Evolutionary conservation across 2,888 invertebrate genomes (phyloP).

Genomic region (Lasioglossum marginatum): DNA sequence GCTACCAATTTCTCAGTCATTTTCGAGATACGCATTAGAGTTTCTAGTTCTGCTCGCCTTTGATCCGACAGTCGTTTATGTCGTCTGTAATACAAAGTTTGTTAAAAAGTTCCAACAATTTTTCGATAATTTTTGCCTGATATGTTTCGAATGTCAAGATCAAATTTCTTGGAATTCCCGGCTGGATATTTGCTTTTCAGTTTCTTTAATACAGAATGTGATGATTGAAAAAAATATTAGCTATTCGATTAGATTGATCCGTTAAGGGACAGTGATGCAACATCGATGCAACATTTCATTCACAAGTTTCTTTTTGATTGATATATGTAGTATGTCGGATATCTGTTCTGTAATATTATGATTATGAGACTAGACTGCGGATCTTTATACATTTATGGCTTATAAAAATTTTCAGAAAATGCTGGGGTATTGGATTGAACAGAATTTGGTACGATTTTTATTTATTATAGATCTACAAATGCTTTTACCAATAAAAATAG

Average conservation of each 20-base stretch:
- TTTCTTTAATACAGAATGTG: not conserved
- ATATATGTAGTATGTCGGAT: not conserved
- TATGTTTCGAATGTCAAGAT: not conserved
- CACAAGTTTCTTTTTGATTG: not conserved
- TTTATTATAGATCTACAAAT: too few relatives aligned
- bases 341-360: not conserved
- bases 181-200: not conserved
- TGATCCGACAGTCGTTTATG: conserved; percentile 69
- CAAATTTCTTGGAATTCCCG: not conserved
- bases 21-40: conserved; percentile 57
- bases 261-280: conserved; percentile 1
- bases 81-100: conserved; percentile 46
- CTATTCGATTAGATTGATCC: not conserved
- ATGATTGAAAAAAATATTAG: not conserved
- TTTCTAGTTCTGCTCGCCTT: conserved; percentile 66
- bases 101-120: conserved; percentile 1
- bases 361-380: not conserved
- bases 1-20: conserved; percentile 46
- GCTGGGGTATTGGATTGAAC: too few relatives aligned
- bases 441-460: too few relatives aligned
- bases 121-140: not conserved
- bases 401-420: too few relatives aligned
- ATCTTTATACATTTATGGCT: too few relatives aligned
- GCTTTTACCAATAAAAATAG: too few relatives aligned
- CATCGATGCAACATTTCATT: conserved; percentile 1